Conservation (phyloP, 2,113 vertebrate genomes). For the Leptobrachium ailaonicum region DNA sequence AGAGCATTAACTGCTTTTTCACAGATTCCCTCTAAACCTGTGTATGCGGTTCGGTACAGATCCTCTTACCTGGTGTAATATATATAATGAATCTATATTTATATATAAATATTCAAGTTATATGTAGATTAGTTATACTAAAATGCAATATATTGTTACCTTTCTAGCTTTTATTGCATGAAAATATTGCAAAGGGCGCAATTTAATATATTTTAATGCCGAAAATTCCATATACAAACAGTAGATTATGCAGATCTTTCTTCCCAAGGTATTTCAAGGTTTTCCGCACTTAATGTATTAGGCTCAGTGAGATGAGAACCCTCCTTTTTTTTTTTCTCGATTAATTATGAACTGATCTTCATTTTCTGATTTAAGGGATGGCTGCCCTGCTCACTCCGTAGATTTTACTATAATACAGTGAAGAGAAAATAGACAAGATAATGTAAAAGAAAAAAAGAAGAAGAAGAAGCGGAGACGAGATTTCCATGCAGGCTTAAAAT, state of each 20-base stretch:
- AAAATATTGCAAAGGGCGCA: no score
- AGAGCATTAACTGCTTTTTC: no score
- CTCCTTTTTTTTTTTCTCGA: conserved; percentile 2
- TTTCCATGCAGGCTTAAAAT: conserved; percentile 8
- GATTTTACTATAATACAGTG: conserved; percentile 15
- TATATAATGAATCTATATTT: no score
- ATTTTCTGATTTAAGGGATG: conserved; percentile 38
- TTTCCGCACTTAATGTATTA: conserved; percentile 15
- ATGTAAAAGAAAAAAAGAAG: not conserved
- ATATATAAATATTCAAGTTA: no score
- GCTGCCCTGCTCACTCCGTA: conserved; percentile 11
- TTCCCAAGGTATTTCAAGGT: conserved; percentile 22
- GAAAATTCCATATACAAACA: not conserved
- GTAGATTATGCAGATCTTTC: conserved; percentile 11
- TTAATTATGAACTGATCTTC: conserved; percentile 23
- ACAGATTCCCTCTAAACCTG: no score
- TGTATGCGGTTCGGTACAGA: no score
- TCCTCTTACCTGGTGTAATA: no score
- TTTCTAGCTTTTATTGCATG: no score
- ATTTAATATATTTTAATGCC: not conserved
- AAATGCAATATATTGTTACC: no score
- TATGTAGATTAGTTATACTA: no score
- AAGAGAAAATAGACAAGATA: conserved; percentile 11
- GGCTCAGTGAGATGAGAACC: not conserved
- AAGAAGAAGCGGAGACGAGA: not conserved